These are phyloP conservation scores for Oncorhynchus clarkii DNA, from an alignment of 2,113 vertebrate genomes.

Conservation along the genomic window DNA sequence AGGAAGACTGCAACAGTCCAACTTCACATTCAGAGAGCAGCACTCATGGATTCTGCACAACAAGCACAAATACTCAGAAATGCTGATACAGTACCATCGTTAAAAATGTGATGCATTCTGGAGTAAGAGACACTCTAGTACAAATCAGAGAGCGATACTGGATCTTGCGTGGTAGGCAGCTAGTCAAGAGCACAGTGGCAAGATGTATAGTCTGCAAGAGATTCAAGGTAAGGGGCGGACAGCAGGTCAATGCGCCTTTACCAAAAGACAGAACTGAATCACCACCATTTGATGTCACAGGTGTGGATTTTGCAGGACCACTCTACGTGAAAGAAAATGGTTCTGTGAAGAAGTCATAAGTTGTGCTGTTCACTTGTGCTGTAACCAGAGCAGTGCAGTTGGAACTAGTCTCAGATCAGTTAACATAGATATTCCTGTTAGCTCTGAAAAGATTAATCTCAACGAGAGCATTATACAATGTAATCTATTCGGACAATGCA, in stretches of 20 bases:
- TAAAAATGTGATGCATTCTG: conserved; percentile 20
- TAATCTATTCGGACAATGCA: conserved; percentile 32
- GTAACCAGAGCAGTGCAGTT: conserved; percentile 12
- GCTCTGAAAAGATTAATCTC: conserved; percentile 19
- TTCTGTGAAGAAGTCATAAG: conserved; percentile 7
- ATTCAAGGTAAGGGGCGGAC: neutral
- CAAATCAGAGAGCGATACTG: conserved; percentile 21
- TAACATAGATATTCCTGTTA: conserved; percentile 13
- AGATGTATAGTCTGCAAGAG: conserved; percentile 14
- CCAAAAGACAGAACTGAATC: conserved; percentile 6
- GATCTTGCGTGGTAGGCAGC: conserved; percentile 6
- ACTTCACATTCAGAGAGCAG: conserved; percentile 22
- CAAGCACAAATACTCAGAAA: conserved; percentile 18
- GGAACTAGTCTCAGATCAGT: neutral
- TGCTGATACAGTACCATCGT: conserved; percentile 16
- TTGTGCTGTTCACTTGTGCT: conserved; percentile 13
- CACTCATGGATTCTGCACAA: conserved; percentile 20
- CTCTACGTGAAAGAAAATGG: conserved; percentile 4
- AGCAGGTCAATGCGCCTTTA: no score
- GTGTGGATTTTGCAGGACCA: conserved; percentile 19
- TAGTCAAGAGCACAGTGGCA: conserved; percentile 12
- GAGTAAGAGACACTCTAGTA: conserved; percentile 21
- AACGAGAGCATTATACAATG: conserved; percentile 16
- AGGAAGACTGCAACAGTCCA: conserved; percentile 24
- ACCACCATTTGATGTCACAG: conserved; percentile 19